A percentile compares a stretch with the other conserved stretches of the same genome.
Evolutionary conservation across 1,140 invertebrate species (phyloP).

Genomic region (Manduca sexta): DNA sequence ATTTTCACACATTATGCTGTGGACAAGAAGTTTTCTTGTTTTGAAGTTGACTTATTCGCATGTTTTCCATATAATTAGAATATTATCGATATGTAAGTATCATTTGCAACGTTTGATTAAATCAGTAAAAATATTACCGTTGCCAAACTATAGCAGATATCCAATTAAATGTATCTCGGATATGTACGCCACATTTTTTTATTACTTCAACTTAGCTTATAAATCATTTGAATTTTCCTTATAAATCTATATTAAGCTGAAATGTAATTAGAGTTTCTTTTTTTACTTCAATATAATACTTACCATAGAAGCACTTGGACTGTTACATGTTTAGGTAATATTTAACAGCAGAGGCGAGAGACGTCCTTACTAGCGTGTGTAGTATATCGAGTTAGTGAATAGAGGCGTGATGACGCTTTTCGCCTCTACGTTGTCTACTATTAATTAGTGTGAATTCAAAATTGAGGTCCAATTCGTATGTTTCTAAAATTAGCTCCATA

Average conservation of each 20-base stretch:
- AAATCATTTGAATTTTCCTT: constrained; percentile 11
- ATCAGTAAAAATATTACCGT: too few relatives aligned
- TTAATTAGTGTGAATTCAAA: constrained; percentile 65
- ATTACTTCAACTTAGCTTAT: constrained; percentile 7
- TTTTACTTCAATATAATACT: too few relatives aligned
- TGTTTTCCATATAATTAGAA: too few relatives aligned
- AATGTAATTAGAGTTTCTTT: constrained; percentile 13
- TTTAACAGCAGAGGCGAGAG: neutral
- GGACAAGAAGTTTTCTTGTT: too few relatives aligned
- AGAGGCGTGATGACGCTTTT: constrained; percentile 5
- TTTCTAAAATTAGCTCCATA: constrained; percentile 52
- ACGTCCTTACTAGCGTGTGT: neutral
- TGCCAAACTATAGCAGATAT: too few relatives aligned
- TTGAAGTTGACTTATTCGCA: too few relatives aligned
- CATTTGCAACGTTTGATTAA: too few relatives aligned
- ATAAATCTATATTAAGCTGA: constrained; percentile 6
- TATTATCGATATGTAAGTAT: too few relatives aligned
- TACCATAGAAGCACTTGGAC: constrained; percentile 12
- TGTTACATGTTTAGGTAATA: constrained; percentile 30
- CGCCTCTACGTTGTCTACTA: constrained; percentile 28
- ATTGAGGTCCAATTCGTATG: constrained; percentile 68
- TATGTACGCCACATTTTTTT: constrained; percentile 6
- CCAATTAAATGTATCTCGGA: too few relatives aligned
- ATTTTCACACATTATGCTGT: too few relatives aligned
- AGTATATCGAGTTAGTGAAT: constrained; percentile 1